Conservation (phyloP, 2,113 vertebrate species). For the Lophius piscatorius region DNA sequence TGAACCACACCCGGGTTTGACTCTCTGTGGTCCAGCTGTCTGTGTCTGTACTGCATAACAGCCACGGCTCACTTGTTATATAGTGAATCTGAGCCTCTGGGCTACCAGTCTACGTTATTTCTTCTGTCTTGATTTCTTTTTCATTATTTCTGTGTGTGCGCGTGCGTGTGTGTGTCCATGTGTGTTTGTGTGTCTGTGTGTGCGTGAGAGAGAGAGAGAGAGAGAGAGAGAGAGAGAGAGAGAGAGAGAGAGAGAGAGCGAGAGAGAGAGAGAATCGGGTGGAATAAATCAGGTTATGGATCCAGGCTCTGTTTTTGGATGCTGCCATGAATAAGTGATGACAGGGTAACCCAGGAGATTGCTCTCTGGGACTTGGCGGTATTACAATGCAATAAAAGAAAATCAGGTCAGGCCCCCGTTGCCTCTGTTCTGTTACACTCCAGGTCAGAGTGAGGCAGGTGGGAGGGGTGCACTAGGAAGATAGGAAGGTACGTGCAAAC, state of each 20-base stretch:
- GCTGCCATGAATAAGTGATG: constrained; percentile 75
- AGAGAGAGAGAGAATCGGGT: no score
- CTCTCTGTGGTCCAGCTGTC: not conserved
- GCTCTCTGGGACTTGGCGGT: constrained; percentile 57
- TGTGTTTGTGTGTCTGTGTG: no score
- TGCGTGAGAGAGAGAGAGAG: no score
- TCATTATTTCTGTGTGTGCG: not conserved
- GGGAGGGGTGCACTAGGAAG: not conserved
- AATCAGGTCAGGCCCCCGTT: constrained; percentile 71
- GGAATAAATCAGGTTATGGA: constrained; percentile 7
- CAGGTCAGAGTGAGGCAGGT: constrained; percentile 9
- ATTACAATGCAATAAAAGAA: constrained; percentile 73
- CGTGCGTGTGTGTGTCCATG: no score
- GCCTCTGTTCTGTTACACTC: constrained; percentile 38
- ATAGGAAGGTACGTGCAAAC: not conserved
- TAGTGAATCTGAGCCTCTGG: not conserved
- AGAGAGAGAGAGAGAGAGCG: no score
- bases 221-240: no score
- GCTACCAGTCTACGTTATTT: not conserved
- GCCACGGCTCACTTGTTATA: constrained; percentile 9
- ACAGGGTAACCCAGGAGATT: constrained; percentile 64
- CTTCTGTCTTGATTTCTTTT: no score
- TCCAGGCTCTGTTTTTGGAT: constrained; percentile 50
- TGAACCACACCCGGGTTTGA: not conserved
- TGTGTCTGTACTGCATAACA: not conserved